Base-by-base conservation (phyloP, 2,888 invertebrate genomes). In the Dasysyrphus albostriatus region DNA sequence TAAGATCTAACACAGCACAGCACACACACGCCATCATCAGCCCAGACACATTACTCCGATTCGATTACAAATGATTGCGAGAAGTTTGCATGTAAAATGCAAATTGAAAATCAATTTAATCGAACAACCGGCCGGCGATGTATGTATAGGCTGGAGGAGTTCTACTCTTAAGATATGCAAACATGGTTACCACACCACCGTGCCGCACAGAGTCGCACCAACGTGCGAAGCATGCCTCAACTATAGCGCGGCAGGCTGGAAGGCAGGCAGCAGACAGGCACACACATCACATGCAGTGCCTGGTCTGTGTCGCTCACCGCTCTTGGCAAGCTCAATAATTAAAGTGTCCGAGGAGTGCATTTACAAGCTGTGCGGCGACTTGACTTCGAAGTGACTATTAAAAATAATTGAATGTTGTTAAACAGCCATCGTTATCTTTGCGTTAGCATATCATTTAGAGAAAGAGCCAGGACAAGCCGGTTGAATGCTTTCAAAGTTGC, bases 391-490 rank as follows among this genome's bases (percentile, higher is more conserved):
- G 79, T 80, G 88, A 88, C 88, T 88, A 88, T 88, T 88, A 88
- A 88, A 88, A 88, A 83, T 88, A 88, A 88, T 88, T 88, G 88
- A 88, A 88, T 84, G 84, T 88, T 88, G 88, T 88, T 88, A 88
- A 88, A 88, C 88, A 88, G 83, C 84, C 84, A 84, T 88, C 88
- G 83, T 88, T 84, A 88, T 88, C 88, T 88, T 84, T 84, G 75
- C 83, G 83, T 88, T 88, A 88, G 88, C 84, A 88, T 88, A 88
- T 88, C 88, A 88, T 88, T 88, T 81, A 77, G 70, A 24, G 24
- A 39, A 14, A 59, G 24, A 32, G 16, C 42, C 12, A 34, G 16
- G 56, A 19, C 58, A 51, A 8, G 42, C 65, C 16, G 19, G 37
- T 14, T 42, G 10, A 61, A 70, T 63, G 29, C 44, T 58, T 83